phyloP scores from a whole-genome alignment of 2,888 invertebrate genomes.

The Zaprionus bogoriensis region DNA sequence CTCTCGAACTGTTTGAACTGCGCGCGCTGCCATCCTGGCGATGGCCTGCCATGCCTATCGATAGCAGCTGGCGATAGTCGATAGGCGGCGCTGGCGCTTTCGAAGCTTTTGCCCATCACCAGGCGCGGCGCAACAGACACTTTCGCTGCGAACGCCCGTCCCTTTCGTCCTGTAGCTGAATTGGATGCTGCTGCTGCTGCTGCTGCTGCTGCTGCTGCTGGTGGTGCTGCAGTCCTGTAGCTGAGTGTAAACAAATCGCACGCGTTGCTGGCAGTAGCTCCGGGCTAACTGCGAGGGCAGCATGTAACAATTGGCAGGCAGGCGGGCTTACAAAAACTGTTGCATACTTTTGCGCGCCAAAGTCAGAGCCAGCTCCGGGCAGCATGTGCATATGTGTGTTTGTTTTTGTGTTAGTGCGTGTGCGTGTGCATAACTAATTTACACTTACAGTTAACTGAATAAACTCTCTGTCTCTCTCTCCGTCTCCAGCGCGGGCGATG shows the following conservation, averaged over 20 bases:
- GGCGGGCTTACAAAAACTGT: constrained; percentile 6
- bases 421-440: neutral
- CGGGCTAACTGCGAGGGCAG: too few relatives aligned
- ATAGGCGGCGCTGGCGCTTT: constrained; percentile 7
- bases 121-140: constrained; percentile 29
- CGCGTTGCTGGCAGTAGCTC: constrained; percentile 16
- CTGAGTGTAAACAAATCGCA: constrained; percentile 47
- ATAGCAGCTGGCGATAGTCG: neutral
- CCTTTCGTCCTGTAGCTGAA: constrained; percentile 10
- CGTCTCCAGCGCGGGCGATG: constrained; percentile 10
- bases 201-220: neutral
- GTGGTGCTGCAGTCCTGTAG: constrained; percentile 25
- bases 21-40: constrained; percentile 7
- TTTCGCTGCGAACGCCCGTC: constrained; percentile 59
- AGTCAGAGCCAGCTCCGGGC: neutral
- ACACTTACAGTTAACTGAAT: constrained; percentile 1
- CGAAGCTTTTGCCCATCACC: constrained; percentile 12
- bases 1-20: constrained; percentile 18
- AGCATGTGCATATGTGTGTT: neutral
- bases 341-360: constrained; percentile 46
- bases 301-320: neutral
- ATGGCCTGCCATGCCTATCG: neutral
- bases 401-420: neutral
- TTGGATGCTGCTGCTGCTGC: neutral
- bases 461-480: neutral